A percentile compares a stretch with the other conserved stretches of the same genome.
Conservation (phyloP, 2,113 vertebrate species). For the Hymenochirus boettgeri region DNA sequence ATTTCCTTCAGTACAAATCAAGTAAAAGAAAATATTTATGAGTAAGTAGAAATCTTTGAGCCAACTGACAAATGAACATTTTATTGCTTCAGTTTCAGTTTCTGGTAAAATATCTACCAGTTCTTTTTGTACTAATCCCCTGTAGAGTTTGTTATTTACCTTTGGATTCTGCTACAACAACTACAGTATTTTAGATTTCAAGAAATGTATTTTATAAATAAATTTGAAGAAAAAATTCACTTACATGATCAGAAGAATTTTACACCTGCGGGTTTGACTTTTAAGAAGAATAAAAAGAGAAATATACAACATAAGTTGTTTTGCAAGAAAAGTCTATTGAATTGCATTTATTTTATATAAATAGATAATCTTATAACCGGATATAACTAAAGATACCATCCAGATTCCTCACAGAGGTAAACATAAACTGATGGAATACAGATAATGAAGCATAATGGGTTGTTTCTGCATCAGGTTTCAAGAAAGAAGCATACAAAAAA, state of each 20-base stretch:
- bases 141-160: constrained; percentile 30
- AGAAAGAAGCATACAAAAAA: too few species aligned
- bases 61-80: constrained; percentile 26
- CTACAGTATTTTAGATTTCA: constrained; percentile 12
- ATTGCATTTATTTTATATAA: too few species aligned
- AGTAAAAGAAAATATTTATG: constrained; percentile 22
- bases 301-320: too few species aligned
- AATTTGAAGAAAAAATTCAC: not conserved
- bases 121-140: constrained; percentile 33
- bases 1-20: constrained; percentile 23
- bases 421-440: too few species aligned
- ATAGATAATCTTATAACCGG: too few species aligned
- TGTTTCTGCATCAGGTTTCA: too few species aligned
- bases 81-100: constrained; percentile 13
- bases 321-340: too few species aligned
- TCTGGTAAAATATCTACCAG: constrained; percentile 28
- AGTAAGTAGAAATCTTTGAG: constrained; percentile 22
- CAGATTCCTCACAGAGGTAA: too few species aligned
- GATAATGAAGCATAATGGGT: too few species aligned
- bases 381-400: too few species aligned
- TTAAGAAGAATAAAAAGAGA: too few species aligned
- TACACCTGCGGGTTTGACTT: too few species aligned
- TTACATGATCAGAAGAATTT: constrained; percentile 6
- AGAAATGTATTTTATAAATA: constrained; percentile 16
- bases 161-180: constrained; percentile 35